A percentile compares a stretch with the other conserved stretches of the same genome.
Evolutionary conservation across 2,797 vertebrate genomes (phyloP).

Genomic region (Orientallactaga sibirica): DNA sequence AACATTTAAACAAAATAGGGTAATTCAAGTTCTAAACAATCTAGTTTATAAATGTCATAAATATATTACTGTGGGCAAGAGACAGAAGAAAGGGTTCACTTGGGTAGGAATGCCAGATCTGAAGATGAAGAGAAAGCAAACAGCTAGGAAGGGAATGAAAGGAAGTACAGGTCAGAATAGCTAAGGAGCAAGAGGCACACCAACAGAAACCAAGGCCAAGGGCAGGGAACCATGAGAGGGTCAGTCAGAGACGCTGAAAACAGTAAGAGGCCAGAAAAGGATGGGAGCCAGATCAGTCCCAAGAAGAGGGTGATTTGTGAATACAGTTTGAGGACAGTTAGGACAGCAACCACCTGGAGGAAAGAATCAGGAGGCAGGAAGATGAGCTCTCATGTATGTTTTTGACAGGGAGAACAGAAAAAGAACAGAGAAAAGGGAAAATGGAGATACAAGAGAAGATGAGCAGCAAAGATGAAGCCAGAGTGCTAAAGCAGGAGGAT

Average conservation of each 20-base stretch:
- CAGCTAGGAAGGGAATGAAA: not conserved
- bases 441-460: not conserved
- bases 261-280: not conserved
- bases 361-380: conserved; percentile 40
- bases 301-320: not conserved
- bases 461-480: not conserved
- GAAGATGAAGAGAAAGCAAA: not conserved
- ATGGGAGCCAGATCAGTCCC: not conserved
- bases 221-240: not conserved
- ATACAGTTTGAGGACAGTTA: not conserved
- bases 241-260: not conserved
- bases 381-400: not conserved
- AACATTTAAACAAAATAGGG: not conserved
- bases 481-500: not conserved
- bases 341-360: not conserved
- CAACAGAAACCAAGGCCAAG: not conserved
- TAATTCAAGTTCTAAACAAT: conserved; percentile 9
- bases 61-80: not conserved
- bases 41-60: conserved; percentile 34
- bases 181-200: not conserved
- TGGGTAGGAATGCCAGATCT: not conserved
- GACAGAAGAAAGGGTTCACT: not conserved
- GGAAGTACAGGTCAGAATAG: not conserved
- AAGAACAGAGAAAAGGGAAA: not conserved
- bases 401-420: not conserved